phyloP scores from a whole-genome alignment of 2,797 vertebrate species.

The Onychomys leucogaster region DNA sequence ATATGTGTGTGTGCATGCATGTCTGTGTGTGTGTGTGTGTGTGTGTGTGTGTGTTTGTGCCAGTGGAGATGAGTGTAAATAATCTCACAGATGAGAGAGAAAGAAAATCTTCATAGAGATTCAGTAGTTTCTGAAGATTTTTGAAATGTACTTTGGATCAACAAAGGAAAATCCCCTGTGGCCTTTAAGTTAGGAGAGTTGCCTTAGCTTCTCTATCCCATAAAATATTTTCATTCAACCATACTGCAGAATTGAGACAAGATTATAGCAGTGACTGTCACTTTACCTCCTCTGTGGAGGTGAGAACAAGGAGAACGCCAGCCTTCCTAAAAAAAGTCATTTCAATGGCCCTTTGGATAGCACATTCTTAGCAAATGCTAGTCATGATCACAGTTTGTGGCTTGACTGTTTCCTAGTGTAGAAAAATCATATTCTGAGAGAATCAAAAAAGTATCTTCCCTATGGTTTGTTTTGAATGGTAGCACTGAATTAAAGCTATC shows the following conservation, averaged over 20 bases:
- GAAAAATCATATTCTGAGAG: conserved; percentile 49
- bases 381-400: background rate
- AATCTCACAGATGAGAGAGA: background rate
- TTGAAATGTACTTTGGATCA: background rate
- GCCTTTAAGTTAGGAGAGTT: background rate
- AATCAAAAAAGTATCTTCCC: background rate
- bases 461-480: conserved; percentile 44
- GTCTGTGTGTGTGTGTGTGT: background rate
- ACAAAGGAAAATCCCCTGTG: background rate
- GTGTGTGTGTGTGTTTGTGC: background rate
- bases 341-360: background rate
- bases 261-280: background rate
- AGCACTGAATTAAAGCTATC: conserved; percentile 59
- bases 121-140: conserved; percentile 8
- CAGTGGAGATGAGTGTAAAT: background rate
- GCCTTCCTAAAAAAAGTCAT: background rate
- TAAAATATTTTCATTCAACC: background rate
- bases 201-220: background rate
- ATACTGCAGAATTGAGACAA: conserved; percentile 14
- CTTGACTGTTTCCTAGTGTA: conserved; percentile 21
- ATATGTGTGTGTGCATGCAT: no score
- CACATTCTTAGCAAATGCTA: background rate
- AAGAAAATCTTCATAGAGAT: background rate
- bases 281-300: background rate
- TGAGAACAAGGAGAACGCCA: background rate